Conservation (phyloP, 2,113 vertebrate species). For the Otus sunia region DNA sequence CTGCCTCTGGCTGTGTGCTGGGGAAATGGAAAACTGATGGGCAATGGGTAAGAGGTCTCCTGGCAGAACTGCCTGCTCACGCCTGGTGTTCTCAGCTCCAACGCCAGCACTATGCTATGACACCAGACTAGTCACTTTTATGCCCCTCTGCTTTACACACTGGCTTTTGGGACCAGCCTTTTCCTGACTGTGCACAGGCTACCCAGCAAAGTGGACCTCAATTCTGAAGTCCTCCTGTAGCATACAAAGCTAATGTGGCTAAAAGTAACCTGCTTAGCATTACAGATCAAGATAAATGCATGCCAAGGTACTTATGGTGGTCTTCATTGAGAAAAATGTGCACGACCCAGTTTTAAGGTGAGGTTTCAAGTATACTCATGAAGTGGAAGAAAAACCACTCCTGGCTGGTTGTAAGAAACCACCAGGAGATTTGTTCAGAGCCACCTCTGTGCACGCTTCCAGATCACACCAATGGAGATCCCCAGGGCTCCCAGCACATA, state of each 20-base stretch:
- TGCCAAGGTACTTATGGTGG: neutral
- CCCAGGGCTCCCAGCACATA: neutral
- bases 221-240: neutral
- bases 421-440: neutral
- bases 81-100: neutral
- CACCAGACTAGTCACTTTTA: rapidly evolving
- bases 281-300: neutral
- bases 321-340: neutral
- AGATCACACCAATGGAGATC: neutral
- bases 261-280: neutral
- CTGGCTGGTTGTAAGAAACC: neutral
- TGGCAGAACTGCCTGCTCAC: neutral
- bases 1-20: neutral
- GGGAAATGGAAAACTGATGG: rapidly evolving
- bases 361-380: neutral
- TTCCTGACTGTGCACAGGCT: rapidly evolving
- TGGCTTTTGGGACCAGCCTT: neutral
- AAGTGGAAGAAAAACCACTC: neutral
- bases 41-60: neutral
- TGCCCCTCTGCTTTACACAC: neutral
- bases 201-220: neutral
- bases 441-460: neutral
- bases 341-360: neutral
- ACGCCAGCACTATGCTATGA: rapidly evolving
- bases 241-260: rapidly evolving